phyloP scores from a whole-genome alignment of 2,113 vertebrate genomes.

The Pluvialis apricaria region DNA sequence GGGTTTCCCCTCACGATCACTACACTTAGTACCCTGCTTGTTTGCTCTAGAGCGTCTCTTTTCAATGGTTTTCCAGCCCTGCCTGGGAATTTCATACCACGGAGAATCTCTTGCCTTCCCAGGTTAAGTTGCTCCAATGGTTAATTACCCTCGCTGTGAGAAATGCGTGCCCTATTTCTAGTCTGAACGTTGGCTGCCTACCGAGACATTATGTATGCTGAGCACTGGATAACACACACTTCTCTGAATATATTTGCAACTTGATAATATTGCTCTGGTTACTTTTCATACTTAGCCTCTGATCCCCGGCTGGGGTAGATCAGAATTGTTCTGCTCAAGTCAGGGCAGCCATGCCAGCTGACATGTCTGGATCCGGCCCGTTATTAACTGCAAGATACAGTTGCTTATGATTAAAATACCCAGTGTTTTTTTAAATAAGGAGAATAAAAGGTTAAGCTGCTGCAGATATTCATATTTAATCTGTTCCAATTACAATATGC shows the following conservation, averaged over 20 bases:
- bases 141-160: not conserved
- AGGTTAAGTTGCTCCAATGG: not conserved
- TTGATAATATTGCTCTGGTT: not conserved
- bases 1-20: fast-evolving
- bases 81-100: not conserved
- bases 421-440: not conserved
- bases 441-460: conserved; percentile 42
- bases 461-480: conserved; percentile 32
- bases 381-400: not conserved
- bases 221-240: not conserved
- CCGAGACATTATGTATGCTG: conserved; percentile 13
- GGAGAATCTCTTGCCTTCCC: not conserved
- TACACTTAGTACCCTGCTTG: not conserved
- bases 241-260: conserved; percentile 40
- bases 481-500: conserved; percentile 41
- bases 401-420: not conserved
- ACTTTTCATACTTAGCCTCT: not conserved
- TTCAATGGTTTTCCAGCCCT: not conserved
- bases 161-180: not conserved
- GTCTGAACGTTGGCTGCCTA: not conserved
- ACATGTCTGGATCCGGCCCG: not conserved
- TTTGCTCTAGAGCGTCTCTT: not conserved
- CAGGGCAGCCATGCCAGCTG: not conserved
- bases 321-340: not conserved
- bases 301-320: not conserved